Evolutionary conservation across 2,888 invertebrate genomes (phyloP).

Genomic region (Agelastica alni): DNA sequence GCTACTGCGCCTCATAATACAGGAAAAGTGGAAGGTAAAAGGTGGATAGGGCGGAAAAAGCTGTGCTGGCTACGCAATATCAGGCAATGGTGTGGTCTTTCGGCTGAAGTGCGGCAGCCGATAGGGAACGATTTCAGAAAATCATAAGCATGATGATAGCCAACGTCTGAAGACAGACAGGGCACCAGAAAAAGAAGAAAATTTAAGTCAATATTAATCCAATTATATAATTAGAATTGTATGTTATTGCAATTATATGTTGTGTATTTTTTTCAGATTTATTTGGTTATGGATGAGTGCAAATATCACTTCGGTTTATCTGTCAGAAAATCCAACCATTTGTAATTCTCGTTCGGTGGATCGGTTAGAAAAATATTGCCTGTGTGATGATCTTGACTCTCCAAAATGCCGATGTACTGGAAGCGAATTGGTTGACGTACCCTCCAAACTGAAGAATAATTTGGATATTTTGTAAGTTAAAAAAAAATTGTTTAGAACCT

Average conservation of each 20-base stretch:
- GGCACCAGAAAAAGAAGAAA: too few relatives aligned
- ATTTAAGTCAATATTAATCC: too few relatives aligned
- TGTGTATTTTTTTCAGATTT: slow-evolving; percentile 14
- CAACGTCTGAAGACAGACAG: too few relatives aligned
- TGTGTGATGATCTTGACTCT: slow-evolving; percentile 44
- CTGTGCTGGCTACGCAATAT: too few relatives aligned
- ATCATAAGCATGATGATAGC: too few relatives aligned
- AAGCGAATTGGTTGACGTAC: slow-evolving; percentile 45
- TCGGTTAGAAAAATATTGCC: slow-evolving; percentile 35
- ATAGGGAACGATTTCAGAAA: too few relatives aligned
- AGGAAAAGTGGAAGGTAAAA: too few relatives aligned
- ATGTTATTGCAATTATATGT: background rate
- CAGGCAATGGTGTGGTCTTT: too few relatives aligned
- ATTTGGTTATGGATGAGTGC: slow-evolving; percentile 7
- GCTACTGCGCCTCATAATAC: too few relatives aligned
- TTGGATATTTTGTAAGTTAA: slow-evolving; percentile 48
- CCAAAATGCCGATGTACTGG: slow-evolving; percentile 49
- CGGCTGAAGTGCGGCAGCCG: too few relatives aligned
- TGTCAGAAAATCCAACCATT: slow-evolving; percentile 3
- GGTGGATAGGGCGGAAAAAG: too few relatives aligned
- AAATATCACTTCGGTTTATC: background rate
- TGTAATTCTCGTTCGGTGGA: slow-evolving; percentile 9
- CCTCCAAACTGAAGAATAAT: slow-evolving; percentile 43
- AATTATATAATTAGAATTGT: too few relatives aligned
- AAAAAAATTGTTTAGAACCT: slow-evolving; percentile 1